Evolutionary conservation across 2,113 vertebrate genomes (phyloP).

Genomic region (Lophius piscatorius): DNA sequence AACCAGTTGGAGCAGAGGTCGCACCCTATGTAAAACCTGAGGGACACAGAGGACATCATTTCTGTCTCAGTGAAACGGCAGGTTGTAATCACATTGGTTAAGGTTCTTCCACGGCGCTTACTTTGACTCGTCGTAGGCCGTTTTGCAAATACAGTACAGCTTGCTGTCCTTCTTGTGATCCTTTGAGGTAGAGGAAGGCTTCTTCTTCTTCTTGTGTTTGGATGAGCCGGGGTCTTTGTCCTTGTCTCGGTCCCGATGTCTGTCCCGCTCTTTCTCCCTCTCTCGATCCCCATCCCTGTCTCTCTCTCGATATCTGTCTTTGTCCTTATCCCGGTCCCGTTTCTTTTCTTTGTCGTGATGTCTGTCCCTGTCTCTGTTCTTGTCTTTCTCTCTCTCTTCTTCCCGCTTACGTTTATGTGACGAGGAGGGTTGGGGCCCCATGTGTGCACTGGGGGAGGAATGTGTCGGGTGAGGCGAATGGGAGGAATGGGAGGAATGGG

Average conservation of each 20-base stretch:
- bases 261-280: slow-evolving; percentile 58
- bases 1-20: slow-evolving; percentile 99
- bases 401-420: slow-evolving; percentile 92
- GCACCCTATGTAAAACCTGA: slow-evolving; percentile 99
- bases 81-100: background rate
- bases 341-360: slow-evolving; percentile 62
- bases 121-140: slow-evolving; percentile 98
- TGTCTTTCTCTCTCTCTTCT: slow-evolving; percentile 81
- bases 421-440: slow-evolving; percentile 29
- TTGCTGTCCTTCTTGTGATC: slow-evolving; percentile 98
- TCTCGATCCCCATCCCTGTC: slow-evolving; percentile 42
- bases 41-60: background rate
- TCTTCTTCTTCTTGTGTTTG: slow-evolving; percentile 98
- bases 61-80: background rate
- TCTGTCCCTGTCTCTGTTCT: slow-evolving; percentile 64
- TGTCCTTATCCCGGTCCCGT: slow-evolving; percentile 70
- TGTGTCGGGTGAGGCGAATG: slow-evolving; percentile 49
- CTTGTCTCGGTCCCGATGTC: slow-evolving; percentile 46
- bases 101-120: slow-evolving; percentile 68
- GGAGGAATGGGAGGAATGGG: slow-evolving; percentile 41
- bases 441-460: slow-evolving; percentile 54
- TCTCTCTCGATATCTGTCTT: slow-evolving; percentile 25
- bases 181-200: slow-evolving; percentile 97
- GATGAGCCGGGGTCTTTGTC: slow-evolving; percentile 78
- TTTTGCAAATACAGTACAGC: slow-evolving; percentile 99